phyloP scores from a whole-genome alignment of 2,797 vertebrate species.

The Botia almorhae region DNA sequence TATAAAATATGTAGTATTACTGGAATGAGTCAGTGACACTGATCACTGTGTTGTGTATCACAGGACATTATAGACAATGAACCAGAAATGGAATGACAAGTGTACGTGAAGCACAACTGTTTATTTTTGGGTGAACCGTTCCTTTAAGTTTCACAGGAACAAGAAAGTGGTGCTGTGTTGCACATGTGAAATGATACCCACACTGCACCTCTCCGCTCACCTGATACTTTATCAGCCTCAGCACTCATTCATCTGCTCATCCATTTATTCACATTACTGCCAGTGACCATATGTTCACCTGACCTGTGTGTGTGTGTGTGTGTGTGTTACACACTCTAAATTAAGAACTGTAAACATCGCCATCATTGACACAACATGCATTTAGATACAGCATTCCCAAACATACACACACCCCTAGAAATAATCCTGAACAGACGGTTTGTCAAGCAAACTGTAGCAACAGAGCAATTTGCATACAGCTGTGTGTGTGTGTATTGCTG shows the following conservation, averaged over 20 bases:
- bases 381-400: neutral
- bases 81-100: neutral
- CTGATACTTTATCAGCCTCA: constrained; percentile 39
- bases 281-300: constrained; percentile 34
- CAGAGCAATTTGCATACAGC: constrained; percentile 72
- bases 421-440: constrained; percentile 56
- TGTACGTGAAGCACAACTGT: neutral
- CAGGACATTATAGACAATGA: too few species aligned
- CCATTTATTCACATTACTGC: constrained; percentile 33
- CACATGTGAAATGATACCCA: constrained; percentile 68
- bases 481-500: constrained; percentile 13
- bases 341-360: neutral
- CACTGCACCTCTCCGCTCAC: neutral
- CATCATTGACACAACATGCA: neutral
- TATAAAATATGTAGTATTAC: too few species aligned
- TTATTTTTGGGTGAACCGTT: neutral
- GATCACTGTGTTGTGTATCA: neutral
- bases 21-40: neutral
- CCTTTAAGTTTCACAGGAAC: neutral
- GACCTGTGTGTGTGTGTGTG: neutral
- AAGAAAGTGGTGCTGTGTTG: neutral
- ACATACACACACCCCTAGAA: neutral
- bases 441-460: constrained; percentile 48
- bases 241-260: constrained; percentile 55
- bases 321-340: neutral